phyloP scores from a whole-genome alignment of 37 sponge, comb jelly and placozoan genomes.

The Theonella swinhoei region DNA sequence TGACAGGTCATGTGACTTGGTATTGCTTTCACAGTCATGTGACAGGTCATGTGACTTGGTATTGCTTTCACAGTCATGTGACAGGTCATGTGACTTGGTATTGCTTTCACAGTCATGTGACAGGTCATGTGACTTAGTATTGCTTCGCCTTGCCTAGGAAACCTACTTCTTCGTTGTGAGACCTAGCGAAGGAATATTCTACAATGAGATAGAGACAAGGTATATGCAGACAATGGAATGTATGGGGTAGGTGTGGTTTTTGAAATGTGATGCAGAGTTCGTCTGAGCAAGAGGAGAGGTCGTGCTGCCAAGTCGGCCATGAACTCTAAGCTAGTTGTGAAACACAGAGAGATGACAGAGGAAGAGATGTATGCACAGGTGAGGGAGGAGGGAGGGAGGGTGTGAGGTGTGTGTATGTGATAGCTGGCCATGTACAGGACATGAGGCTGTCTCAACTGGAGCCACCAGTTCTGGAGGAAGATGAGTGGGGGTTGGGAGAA shows the following conservation, averaged over 20 bases:
- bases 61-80: no score
- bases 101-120: no score
- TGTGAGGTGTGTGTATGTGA: not conserved
- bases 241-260: not conserved
- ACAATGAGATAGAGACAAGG: constrained; percentile 98
- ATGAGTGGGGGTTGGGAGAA: constrained; percentile 23
- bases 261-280: constrained; percentile 76
- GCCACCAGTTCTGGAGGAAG: constrained; percentile 59
- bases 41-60: no score
- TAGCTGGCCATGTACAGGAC: constrained; percentile 71
- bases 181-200: constrained; percentile 88
- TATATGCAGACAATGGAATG: not conserved
- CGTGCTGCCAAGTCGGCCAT: constrained; percentile 73
- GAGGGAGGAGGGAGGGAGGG: not conserved
- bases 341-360: constrained; percentile 86
- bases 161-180: constrained; percentile 88
- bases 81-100: no score
- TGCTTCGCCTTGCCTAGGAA: constrained; percentile 54
- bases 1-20: no score
- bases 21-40: no score
- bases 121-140: no score
- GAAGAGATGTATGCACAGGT: constrained; percentile 84
- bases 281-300: constrained; percentile 87
- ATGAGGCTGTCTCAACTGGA: constrained; percentile 74
- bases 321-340: constrained; percentile 86